A percentile compares a stretch with the other conserved stretches of the same genome.
Evolutionary conservation across 1,140 invertebrate species (phyloP).

Genomic region (Papilio machaon): DNA sequence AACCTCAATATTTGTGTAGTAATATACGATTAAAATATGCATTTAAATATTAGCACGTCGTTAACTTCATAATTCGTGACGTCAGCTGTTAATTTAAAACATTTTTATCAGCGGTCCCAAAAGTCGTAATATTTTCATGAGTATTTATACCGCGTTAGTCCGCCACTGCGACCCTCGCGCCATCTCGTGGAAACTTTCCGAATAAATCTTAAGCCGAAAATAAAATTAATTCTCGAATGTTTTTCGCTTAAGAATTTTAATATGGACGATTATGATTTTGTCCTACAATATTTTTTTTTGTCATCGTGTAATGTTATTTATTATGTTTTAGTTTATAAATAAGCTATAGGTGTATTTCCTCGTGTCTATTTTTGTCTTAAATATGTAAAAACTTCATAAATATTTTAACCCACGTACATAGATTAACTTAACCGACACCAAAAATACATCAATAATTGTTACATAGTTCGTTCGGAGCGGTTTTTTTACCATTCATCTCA

Average conservation of each 20-base stretch:
- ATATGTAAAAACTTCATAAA: not conserved
- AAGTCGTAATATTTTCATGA: constrained; percentile 45
- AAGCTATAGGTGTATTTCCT: not conserved
- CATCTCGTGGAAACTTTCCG: constrained; percentile 26
- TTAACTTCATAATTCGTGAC: constrained; percentile 43
- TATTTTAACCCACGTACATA: not conserved
- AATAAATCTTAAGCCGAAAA: constrained; percentile 33
- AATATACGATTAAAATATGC: not conserved
- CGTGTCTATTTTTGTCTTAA: not conserved
- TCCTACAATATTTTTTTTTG: no score
- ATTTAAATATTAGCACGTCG: not conserved
- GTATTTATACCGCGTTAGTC: constrained; percentile 43
- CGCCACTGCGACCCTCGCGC: constrained; percentile 25
- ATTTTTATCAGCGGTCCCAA: constrained; percentile 48
- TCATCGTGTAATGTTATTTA: not conserved
- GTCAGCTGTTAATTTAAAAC: constrained; percentile 46
- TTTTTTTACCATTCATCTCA: constrained; percentile 26
- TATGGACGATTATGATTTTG: not conserved
- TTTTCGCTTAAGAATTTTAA: not conserved
- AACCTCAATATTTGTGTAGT: not conserved
- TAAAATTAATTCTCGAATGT: constrained; percentile 33
- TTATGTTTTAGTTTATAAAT: not conserved
- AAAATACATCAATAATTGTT: constrained; percentile 28
- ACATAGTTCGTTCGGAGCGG: constrained; percentile 7
- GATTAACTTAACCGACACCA: not conserved